phyloP scores from a whole-genome alignment of 2,113 vertebrate species.

The Oxyura jamaicensis region DNA sequence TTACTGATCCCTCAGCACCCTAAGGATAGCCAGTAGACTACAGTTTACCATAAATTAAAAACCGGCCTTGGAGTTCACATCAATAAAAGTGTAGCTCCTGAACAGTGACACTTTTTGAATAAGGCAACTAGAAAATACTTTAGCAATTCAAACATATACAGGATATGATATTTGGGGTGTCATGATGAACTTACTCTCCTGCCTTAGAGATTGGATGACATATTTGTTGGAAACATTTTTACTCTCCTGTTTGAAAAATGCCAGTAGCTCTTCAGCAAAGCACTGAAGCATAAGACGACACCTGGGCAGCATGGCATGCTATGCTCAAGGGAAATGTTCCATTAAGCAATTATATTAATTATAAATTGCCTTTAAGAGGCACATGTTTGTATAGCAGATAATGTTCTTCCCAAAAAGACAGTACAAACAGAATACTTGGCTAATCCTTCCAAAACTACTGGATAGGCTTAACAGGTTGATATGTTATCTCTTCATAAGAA shows the following conservation, averaged over 20 bases:
- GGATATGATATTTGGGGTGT: not conserved
- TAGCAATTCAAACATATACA: not conserved
- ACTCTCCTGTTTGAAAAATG: not conserved
- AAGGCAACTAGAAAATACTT: not conserved
- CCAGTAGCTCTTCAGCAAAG: not conserved
- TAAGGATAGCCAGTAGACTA: not conserved
- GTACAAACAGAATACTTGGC: not conserved
- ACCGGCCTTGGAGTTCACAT: not conserved
- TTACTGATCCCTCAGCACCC: not conserved
- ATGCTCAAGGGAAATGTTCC: not conserved
- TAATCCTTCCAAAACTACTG: not conserved
- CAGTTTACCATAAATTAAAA: not conserved
- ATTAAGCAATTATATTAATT: slow-evolving; percentile 23
- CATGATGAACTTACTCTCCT: not conserved
- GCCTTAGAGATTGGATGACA: not conserved
- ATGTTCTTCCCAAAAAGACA: not conserved
- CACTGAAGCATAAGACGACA: not conserved
- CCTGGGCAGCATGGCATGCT: not conserved
- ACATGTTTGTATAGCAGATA: not conserved
- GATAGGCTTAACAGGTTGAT: not conserved
- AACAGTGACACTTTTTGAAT: not conserved
- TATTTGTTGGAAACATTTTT: not conserved
- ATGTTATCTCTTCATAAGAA: not conserved
- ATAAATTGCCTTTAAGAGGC: slow-evolving; percentile 3
- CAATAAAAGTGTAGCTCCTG: not conserved